phyloP scores from a whole-genome alignment of 2,888 invertebrate genomes.

The Hyles lineata region DNA sequence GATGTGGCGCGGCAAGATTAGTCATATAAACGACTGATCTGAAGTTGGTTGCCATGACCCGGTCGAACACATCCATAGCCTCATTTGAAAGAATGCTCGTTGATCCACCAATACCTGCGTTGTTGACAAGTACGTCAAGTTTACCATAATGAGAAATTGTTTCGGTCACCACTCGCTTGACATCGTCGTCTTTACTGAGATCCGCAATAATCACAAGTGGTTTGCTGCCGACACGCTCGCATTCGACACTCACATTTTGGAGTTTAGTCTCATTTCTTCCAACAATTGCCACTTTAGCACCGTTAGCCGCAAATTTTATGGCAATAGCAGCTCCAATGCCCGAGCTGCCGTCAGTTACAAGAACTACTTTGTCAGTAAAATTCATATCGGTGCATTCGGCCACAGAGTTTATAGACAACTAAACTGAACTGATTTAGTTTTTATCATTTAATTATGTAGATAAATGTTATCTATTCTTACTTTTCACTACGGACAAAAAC shows the following conservation, averaged over 20 bases:
- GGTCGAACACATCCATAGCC: conserved; percentile 46
- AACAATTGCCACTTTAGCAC: conserved; percentile 41
- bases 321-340: conserved; percentile 61
- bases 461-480: background rate
- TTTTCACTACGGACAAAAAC: no score
- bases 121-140: conserved; percentile 52
- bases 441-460: background rate
- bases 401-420: background rate
- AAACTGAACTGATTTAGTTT: conserved; percentile 5
- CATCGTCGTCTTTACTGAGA: conserved; percentile 47
- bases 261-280: conserved; percentile 46
- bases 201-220: conserved; percentile 47
- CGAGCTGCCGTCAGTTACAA: conserved; percentile 58
- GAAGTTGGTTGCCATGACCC: conserved; percentile 48
- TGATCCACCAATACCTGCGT: conserved; percentile 45
- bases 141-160: conserved; percentile 44
- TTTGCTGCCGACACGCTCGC: conserved; percentile 38
- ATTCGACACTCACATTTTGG: conserved; percentile 37
- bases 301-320: conserved; percentile 41
- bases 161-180: conserved; percentile 41
- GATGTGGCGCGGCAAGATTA: conserved; percentile 45
- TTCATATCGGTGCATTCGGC: conserved; percentile 43
- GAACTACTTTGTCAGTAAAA: conserved; percentile 54
- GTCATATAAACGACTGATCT: conserved; percentile 47
- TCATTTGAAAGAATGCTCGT: conserved; percentile 41